A percentile compares a stretch with the other conserved stretches of the same genome.
Evolutionary conservation across 2,113 vertebrate genomes (phyloP).

Genomic region (Sprattus sprattus): DNA sequence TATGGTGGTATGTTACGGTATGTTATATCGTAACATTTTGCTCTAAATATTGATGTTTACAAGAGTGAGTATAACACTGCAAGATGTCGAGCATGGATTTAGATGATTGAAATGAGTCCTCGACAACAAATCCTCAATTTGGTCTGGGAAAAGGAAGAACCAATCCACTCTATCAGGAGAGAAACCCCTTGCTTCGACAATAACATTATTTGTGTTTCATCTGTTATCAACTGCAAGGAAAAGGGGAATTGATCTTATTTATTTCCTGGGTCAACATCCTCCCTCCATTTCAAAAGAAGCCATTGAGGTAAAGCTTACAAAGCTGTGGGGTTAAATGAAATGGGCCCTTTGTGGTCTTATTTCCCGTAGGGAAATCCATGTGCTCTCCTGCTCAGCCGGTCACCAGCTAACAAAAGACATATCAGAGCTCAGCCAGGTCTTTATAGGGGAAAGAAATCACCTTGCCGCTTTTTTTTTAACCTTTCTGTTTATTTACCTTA

Average conservation of each 20-base stretch:
- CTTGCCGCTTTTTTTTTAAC: slow-evolving; percentile 49
- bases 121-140: neutral
- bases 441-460: slow-evolving; percentile 54
- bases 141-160: neutral
- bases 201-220: neutral
- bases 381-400: slow-evolving; percentile 31
- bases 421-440: slow-evolving; percentile 46
- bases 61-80: neutral
- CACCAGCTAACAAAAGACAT: slow-evolving; percentile 52
- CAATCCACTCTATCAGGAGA: neutral
- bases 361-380: slow-evolving; percentile 40
- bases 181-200: neutral
- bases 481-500: slow-evolving; percentile 34
- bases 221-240: neutral
- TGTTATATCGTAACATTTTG: no score
- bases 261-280: slow-evolving; percentile 40
- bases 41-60: no score
- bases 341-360: slow-evolving; percentile 44
- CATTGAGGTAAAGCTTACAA: slow-evolving; percentile 49
- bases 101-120: neutral
- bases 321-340: slow-evolving; percentile 54
- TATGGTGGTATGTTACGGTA: no score
- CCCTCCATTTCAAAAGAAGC: slow-evolving; percentile 47
- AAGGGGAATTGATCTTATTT: slow-evolving; percentile 43
- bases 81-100: neutral